Evolutionary conservation across 1,140 invertebrate genomes (phyloP), one percentile per base, ranked within the genome.

Genomic region (Drosophila pandora): DNA sequence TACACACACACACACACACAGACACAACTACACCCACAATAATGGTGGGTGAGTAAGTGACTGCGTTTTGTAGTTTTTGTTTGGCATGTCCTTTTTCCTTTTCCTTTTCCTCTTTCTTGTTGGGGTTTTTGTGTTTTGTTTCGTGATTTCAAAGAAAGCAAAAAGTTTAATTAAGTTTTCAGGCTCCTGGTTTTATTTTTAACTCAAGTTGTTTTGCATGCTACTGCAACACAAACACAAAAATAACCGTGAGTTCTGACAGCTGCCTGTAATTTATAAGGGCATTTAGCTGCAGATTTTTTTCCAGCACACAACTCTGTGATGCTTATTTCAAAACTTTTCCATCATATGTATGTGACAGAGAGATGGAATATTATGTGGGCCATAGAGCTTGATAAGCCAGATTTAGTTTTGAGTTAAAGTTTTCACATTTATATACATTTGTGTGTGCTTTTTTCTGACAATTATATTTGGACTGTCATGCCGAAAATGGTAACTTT

Each of bases 141-240:
- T 17, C n/a, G 37, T 67, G 63, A 8, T 48, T 63, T 50, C 37
- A 63, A 64, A 48, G 62, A 62, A 54, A 49, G 63, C 59, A 45
- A 43, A 64, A 84, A 72, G 52, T 87, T 84, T 87, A 84, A 87
- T 84, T 87, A 87, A 81, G 82, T 87, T 84, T 84, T 73, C 73
- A 63, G 79, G 64, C 87, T 80, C 68, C 73, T 81, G 84, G 81
- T 85, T 37, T 87, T 87, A 87, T 87, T 87, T 84, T 84, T 87
- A 87, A 62, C 68, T 73, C 52, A 37, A 62, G 57, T 64, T 63
- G 25, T 49, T 73, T 83, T 85, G 81, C 81, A 83, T 83, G 78
- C 60, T 49, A 65, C 59, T 17, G 48, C 63, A 53, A 37, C 71
- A 56, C 56, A 57, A 28, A n/a, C 53, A 39, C 32, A 63, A 60